phyloP scores from a whole-genome alignment of 2,113 vertebrate species.

The Cyanoramphus novaezelandiae region DNA sequence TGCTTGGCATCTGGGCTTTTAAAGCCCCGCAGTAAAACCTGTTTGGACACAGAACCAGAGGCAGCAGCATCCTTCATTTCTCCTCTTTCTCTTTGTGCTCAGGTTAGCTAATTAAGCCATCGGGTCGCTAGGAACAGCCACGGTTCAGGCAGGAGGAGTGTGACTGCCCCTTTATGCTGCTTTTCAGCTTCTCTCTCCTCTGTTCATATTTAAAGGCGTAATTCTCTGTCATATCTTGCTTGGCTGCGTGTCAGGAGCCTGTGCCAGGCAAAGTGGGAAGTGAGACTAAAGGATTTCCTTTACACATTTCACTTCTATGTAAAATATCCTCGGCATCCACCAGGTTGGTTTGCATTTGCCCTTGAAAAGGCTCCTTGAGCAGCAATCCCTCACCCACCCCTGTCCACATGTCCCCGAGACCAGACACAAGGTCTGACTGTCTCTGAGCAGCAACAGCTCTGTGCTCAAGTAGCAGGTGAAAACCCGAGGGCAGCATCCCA shows the following conservation, averaged over 20 bases:
- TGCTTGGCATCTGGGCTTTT: not conserved
- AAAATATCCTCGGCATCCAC: not conserved
- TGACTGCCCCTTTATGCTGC: not conserved
- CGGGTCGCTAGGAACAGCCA: rapidly evolving
- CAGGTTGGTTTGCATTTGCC: not conserved
- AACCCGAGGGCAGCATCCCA: not conserved
- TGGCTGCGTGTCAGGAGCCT: slow-evolving; percentile 17
- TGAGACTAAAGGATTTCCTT: slow-evolving; percentile 45
- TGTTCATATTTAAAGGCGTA: not conserved
- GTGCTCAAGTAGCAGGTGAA: not conserved
- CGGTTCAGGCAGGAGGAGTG: not conserved
- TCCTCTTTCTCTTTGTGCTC: not conserved
- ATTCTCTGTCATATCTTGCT: not conserved
- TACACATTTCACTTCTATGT: not conserved
- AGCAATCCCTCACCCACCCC: not conserved
- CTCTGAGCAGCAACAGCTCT: not conserved
- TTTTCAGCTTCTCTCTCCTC: not conserved
- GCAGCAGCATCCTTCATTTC: not conserved
- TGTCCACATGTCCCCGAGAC: not conserved
- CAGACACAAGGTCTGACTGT: rapidly evolving
- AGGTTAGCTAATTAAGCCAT: not conserved
- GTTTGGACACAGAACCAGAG: not conserved
- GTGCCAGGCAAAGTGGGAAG: slow-evolving; percentile 33
- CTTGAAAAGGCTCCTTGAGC: not conserved
- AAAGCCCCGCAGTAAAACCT: not conserved